Base-by-base conservation (phyloP, 2,797 vertebrate genomes). In the Cryptoblepharus egeriae region DNA sequence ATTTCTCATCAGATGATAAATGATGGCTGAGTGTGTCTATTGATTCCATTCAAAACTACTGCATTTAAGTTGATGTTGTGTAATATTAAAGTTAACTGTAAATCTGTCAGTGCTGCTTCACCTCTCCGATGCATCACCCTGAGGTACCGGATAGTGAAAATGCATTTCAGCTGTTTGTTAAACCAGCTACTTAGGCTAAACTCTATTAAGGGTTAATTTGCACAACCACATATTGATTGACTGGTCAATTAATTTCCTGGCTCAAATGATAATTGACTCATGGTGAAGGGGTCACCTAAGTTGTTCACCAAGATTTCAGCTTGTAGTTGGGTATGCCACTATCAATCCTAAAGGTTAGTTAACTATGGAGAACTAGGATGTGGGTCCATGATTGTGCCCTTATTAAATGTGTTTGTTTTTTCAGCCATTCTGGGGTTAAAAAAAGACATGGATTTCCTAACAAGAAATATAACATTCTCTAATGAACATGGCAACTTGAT, bases 391-490 rank as follows among this genome's bases (percentile, higher is more conserved):
- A 61, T 45, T 12, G 63, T 42, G 67, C 24, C 18, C 3, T 49
- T 80, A 37, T 39, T 69, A 68, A 58, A 12, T 37, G 1, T 32
- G 26, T 26, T 26, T 26, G 24, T 68, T 30, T 49, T 10, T 61
- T 3, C 1, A 72, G 18, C 20, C 45, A 60, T 18, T 20, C 6
- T 3, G 15, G 39, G 75, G 16, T 30, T 28, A 16, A 16, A 15
- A 4, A 12, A 12, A 13, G 39, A 22, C 3, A 61, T 10, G n/a
- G 2, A 35, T 24, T 35, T 22, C n/a, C 22, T 63, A 79, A 79
- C 52, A 84, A 58, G 55, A 75, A 69, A 75, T 60, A 49, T 79
- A 68, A 35, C 68, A 39, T 42, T 39, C 32, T 68, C 58, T 75
- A 75, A 75, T 69, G 63, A 75, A 79, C 68, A 75, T n/a, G 39